Base-by-base conservation (phyloP, 35 echinoderm and acorn worm species). In the Eucidaris tribuloides region DNA sequence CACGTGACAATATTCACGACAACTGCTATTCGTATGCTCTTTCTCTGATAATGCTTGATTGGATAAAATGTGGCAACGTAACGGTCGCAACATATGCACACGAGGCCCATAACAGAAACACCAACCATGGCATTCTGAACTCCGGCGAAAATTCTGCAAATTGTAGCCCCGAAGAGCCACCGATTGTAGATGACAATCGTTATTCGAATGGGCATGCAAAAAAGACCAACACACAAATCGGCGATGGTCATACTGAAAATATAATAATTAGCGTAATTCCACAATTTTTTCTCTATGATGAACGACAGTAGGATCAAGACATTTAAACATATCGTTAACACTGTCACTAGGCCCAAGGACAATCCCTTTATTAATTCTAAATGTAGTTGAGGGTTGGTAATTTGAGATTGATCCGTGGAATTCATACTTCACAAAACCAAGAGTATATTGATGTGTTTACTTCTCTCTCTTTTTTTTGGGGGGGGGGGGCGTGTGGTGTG, bases 61-160 rank as follows among this genome's bases (percentile, higher is more conserved):
- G 83, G 83, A 66, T 77, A 45, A 17, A 27, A 20, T 45, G 64
- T 85, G 1, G 83, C 83, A 36, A 74, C 18, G 49, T 85, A 85
- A 76, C 83, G 83, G 46, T 85, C 83, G 43, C 27, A 71, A 56
- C 65, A 45, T 18, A 85, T 85, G 22, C 37, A 38, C 0, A 76
- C 20, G 4, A 85, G 34, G 43, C 45, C 64, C 20, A 74, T 15
- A 5, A 85, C 64, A 32, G 83, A 85, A 5, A 63, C 65, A 42
- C 62, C 22, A 27, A 41, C 31, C 3, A 85, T n/a, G 2, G 46
- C 27, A 45, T 85, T 48, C 45, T 85, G 35, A 18, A 76, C 28
- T n/a, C 59, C 30, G 35, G 44, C n/a, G 24, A 44, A 24, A 15
- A 83, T 25, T 36, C 65, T 57, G 36, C 81, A 65, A 27, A 63